phyloP scores from a whole-genome alignment of 30 jellyfish, hydroid and myxozoan genomes.

The Clytia hemisphaerica region DNA sequence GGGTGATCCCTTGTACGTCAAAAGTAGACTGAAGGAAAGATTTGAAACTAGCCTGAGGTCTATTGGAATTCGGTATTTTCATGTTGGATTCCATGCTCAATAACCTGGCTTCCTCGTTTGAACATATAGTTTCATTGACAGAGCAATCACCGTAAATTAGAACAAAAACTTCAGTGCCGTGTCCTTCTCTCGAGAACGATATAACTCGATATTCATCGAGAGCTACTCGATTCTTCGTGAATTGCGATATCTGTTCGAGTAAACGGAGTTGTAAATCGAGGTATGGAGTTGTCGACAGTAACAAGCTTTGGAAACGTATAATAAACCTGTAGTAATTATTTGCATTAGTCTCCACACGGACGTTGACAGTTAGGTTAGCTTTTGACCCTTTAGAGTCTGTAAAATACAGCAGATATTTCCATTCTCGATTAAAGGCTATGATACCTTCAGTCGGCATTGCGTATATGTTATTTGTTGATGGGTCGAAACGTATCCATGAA shows the following conservation, averaged over 20 bases:
- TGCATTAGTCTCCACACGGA: slow-evolving; percentile 11
- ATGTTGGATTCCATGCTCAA: not conserved
- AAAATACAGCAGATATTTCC: slow-evolving; percentile 19
- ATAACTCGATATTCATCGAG: slow-evolving; percentile 49
- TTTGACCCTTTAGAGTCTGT: slow-evolving; percentile 47
- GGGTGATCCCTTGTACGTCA: too few relatives aligned
- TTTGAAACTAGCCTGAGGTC: too few relatives aligned
- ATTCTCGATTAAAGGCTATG: slow-evolving; percentile 1
- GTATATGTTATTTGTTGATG: slow-evolving; percentile 41
- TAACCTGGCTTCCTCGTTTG: not conserved
- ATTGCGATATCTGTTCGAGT: slow-evolving; percentile 37
- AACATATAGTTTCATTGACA: slow-evolving; percentile 27
- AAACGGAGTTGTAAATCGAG: slow-evolving; percentile 51
- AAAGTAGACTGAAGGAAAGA: too few relatives aligned
- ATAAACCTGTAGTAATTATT: slow-evolving; percentile 25
- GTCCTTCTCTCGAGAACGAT: slow-evolving; percentile 19
- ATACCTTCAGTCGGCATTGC: slow-evolving; percentile 55
- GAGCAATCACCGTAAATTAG: slow-evolving; percentile 68
- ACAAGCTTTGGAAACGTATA: slow-evolving; percentile 37
- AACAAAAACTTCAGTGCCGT: slow-evolving; percentile 44
- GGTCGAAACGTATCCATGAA: slow-evolving; percentile 77
- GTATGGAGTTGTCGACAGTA: slow-evolving; percentile 20
- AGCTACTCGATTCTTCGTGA: not conserved
- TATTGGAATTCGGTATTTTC: too few relatives aligned
- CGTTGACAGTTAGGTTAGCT: slow-evolving; percentile 34